Evolutionary conservation across 1,140 invertebrate genomes (phyloP), one percentile per base, ranked within the genome.

Genomic region (Eurosta solidaginis): DNA sequence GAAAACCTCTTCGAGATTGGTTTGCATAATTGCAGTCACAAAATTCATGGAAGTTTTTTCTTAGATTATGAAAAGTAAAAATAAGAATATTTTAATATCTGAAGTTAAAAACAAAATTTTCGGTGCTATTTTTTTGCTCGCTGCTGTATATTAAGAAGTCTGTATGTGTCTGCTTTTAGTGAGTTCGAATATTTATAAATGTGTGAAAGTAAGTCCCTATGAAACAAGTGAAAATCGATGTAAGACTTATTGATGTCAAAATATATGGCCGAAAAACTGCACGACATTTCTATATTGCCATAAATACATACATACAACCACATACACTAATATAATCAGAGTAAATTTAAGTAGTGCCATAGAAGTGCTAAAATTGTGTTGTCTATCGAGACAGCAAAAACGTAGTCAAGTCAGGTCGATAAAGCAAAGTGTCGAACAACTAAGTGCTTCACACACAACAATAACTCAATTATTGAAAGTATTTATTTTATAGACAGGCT

Each of bases 401-500:
- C 29, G 20, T 29, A 47, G 45, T 17, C 7, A 14, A 29, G 17
- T 5, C 36, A 68, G 40, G 33, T 59, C 54, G 54, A 29, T 10
- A 59, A 33, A 33, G 54, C 54, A 33, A 68, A 68, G 59, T 68
- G 59, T 68, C 59, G 59, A 42, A 20, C 59, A 68, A 68, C 36
- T 68, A 68, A 68, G 59, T 68, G 59, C 59, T 68, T 68, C 36
- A 40, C n/a, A n/a, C n/a, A n/a, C 33, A 68, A 33, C 59, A 68
- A 68, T 68, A 68, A 68, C 59, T 68, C 59, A 68, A 68, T 68
- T 68, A 68, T 68, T 68, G 59, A 33, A 68, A 68, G 59, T 68
- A 68, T 68, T 68, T 68, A 68, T 68, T 68, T 68, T 68, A 68
- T 68, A 68, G 59, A 68, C 33, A 68, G n/a, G 59, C 59, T 68